Evolutionary conservation across 2,797 vertebrate species (phyloP).

Genomic region (Spinibarbus caldwelli): DNA sequence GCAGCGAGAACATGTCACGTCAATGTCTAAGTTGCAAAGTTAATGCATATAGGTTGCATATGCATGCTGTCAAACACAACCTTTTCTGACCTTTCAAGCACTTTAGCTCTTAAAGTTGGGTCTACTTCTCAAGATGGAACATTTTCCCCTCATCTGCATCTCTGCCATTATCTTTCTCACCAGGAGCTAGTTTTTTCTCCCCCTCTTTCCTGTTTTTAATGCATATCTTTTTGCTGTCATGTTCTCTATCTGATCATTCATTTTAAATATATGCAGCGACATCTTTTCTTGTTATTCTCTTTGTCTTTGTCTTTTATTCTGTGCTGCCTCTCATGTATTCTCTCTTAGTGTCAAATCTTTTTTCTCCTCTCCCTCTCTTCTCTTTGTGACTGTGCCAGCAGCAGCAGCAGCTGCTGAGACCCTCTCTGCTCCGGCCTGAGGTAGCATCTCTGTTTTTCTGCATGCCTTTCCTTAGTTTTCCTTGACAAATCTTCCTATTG

Average conservation of each 20-base stretch:
- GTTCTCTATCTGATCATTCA: slow-evolving; percentile 19
- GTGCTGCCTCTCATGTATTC: slow-evolving; percentile 30
- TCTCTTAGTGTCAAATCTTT: slow-evolving; percentile 36
- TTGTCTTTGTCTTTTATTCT: slow-evolving; percentile 32
- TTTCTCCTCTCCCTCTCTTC: slow-evolving; percentile 17
- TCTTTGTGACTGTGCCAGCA: slow-evolving; percentile 73
- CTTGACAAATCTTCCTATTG: not conserved
- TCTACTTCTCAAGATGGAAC: slow-evolving; percentile 36
- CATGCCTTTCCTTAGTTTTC: slow-evolving; percentile 49
- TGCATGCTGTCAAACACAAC: slow-evolving; percentile 21
- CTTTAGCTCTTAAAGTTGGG: slow-evolving; percentile 31
- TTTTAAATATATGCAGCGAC: slow-evolving; percentile 27
- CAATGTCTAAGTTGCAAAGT: not conserved
- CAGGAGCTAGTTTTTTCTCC: slow-evolving; percentile 49
- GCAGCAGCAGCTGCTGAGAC: slow-evolving; percentile 96
- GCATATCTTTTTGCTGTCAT: slow-evolving; percentile 59
- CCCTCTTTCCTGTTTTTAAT: slow-evolving; percentile 52
- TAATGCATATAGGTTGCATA: slow-evolving; percentile 13
- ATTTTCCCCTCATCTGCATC: slow-evolving; percentile 34
- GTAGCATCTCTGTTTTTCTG: slow-evolving; percentile 77
- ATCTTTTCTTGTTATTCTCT: slow-evolving; percentile 16
- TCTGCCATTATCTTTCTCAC: slow-evolving; percentile 42
- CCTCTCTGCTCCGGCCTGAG: slow-evolving; percentile 97
- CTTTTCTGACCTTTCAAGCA: slow-evolving; percentile 44
- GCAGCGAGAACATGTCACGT: slow-evolving; percentile 3